These are phyloP conservation scores for Nemotelus nigrinus DNA, from an alignment of 2,888 invertebrate species.

Conservation along the genomic window DNA sequence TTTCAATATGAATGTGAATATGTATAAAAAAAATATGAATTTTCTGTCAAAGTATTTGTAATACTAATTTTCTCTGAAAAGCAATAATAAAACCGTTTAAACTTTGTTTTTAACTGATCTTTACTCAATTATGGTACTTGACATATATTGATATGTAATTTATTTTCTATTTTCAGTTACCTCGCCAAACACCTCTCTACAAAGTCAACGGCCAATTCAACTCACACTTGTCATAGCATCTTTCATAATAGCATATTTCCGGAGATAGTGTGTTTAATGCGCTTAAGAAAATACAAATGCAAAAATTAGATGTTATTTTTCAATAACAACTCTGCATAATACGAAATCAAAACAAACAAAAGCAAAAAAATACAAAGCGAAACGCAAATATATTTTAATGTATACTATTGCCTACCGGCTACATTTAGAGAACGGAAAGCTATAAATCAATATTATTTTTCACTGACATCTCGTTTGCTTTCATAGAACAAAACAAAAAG, in stretches of 20 bases:
- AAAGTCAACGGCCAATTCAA: neutral
- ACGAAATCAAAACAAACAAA: too few relatives aligned
- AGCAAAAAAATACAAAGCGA: neutral
- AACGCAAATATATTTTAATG: neutral
- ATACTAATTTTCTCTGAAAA: too few relatives aligned
- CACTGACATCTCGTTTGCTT: neutral
- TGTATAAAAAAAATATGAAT: too few relatives aligned
- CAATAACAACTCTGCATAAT: too few relatives aligned
- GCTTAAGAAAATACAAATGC: constrained; percentile 8
- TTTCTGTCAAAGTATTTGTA: too few relatives aligned
- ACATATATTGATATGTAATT: too few relatives aligned
- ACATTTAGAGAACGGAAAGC: too few relatives aligned
- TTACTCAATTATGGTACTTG: too few relatives aligned
- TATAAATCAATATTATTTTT: neutral
- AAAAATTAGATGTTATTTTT: constrained; percentile 13
- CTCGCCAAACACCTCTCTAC: constrained; percentile 18
- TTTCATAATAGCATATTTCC: constrained; percentile 7
- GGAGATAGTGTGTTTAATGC: constrained; percentile 34
- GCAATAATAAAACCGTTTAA: too few relatives aligned
- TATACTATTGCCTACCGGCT: neutral
- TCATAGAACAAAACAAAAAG: neutral
- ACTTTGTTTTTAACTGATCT: too few relatives aligned
- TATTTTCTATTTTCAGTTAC: constrained; percentile 25
- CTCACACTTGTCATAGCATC: neutral
- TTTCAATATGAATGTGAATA: too few relatives aligned